A percentile compares a stretch with the other conserved stretches of the same genome.
phyloP scores from a whole-genome alignment of 53 echinoderm and acorn worm genomes.

The Patiria pectinifera region DNA sequence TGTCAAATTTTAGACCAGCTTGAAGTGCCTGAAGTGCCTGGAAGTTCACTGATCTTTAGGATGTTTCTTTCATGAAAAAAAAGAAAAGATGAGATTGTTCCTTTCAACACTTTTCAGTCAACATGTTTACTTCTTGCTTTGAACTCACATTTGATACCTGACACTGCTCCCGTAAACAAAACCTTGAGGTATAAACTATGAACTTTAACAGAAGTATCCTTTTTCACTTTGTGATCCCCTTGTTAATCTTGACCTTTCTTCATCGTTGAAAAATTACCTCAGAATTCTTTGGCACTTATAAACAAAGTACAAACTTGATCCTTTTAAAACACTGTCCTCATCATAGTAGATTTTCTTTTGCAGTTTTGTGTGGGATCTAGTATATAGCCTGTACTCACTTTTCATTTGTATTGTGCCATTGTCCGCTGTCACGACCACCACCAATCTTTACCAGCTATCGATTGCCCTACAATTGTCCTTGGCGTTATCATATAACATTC shows the following conservation, averaged over 20 bases:
- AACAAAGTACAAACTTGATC: slow-evolving; percentile 1
- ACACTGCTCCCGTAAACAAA: not conserved
- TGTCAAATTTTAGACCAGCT: no score
- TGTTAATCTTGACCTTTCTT: slow-evolving; percentile 2
- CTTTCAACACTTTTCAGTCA: no score
- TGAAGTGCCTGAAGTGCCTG: no score
- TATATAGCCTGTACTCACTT: not conserved
- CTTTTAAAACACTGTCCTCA: not conserved
- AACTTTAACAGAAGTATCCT: not conserved
- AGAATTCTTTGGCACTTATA: not conserved
- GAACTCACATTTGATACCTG: not conserved
- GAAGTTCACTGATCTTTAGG: no score
- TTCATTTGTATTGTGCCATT: not conserved
- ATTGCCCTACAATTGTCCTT: slow-evolving; percentile 32
- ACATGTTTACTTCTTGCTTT: not conserved
- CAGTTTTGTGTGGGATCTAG: not conserved
- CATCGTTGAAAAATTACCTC: slow-evolving; percentile 9
- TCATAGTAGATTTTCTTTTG: not conserved
- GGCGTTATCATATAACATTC: slow-evolving; percentile 21
- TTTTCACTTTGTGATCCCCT: slow-evolving; percentile 7
- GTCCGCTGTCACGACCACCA: not conserved
- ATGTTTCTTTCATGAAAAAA: no score
- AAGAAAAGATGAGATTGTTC: no score
- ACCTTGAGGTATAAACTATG: not conserved
- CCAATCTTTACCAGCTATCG: slow-evolving; percentile 33